phyloP scores from a whole-genome alignment of 2,797 vertebrate genomes.

The Sciaenops ocellatus region DNA sequence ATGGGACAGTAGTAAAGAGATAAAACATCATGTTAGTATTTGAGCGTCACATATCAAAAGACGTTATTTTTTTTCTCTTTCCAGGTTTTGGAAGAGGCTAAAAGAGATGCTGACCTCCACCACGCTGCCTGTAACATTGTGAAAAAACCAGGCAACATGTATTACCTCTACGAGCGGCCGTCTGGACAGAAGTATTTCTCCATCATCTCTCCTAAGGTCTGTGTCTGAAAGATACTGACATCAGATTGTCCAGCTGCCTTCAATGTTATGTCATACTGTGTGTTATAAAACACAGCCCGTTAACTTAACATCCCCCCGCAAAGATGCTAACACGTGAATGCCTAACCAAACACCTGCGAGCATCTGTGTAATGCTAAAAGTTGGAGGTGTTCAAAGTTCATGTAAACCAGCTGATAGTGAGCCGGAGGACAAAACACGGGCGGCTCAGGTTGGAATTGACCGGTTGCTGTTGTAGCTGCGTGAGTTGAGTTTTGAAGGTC shows the following conservation, averaged over 20 bases:
- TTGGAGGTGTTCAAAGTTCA: constrained; percentile 53
- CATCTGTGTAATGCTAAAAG: background rate
- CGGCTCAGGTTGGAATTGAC: constrained; percentile 20
- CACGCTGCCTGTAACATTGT: constrained; percentile 95
- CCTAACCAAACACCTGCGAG: background rate
- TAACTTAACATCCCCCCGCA: background rate
- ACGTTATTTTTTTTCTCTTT: background rate
- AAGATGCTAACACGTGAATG: background rate
- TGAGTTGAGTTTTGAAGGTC: background rate
- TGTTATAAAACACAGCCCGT: constrained; percentile 8
- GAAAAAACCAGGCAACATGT: constrained; percentile 95
- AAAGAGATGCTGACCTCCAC: constrained; percentile 93
- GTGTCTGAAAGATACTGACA: background rate
- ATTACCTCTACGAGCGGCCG: constrained; percentile 92
- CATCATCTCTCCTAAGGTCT: constrained; percentile 94
- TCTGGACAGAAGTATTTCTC: constrained; percentile 96
- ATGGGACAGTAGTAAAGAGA: background rate
- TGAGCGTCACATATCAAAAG: background rate
- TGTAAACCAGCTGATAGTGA: constrained; percentile 6
- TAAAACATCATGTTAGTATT: background rate
- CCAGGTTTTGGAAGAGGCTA: constrained; percentile 94
- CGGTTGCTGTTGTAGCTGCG: background rate
- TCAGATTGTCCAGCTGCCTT: background rate
- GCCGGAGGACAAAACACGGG: background rate
- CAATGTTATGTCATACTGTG: background rate